These are phyloP conservation scores for Centropus bengalensis DNA, from an alignment of 2,113 vertebrate species.

Conservation along the genomic window DNA sequence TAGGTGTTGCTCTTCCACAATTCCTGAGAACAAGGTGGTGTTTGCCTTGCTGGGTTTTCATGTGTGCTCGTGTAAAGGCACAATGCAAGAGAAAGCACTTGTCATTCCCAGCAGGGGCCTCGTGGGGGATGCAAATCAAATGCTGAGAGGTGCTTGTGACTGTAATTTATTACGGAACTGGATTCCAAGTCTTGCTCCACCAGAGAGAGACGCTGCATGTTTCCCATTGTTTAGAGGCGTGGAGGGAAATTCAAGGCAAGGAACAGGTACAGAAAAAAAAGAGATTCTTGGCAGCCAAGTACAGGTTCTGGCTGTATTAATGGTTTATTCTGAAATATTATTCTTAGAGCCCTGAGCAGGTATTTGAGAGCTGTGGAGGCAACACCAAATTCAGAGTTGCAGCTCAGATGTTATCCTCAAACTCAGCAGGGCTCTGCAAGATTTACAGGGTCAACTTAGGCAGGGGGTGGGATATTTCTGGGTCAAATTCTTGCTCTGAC, in stretches of 20 bases:
- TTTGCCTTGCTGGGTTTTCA: not conserved
- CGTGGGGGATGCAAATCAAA: not conserved
- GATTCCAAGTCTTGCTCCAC: not conserved
- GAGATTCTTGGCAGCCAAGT: not conserved
- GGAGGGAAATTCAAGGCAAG: not conserved
- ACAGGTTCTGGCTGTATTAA: not conserved
- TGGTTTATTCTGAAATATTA: not conserved
- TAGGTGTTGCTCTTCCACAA: not conserved
- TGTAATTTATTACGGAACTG: not conserved
- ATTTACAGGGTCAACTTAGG: not conserved
- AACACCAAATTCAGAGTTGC: not conserved
- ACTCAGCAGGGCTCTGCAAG: not conserved
- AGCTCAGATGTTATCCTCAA: not conserved
- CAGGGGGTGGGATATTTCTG: not conserved
- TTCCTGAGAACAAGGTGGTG: not conserved
- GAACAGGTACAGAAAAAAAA: no score
- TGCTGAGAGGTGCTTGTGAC: not conserved
- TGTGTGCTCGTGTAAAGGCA: not conserved
- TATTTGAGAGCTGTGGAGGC: not conserved
- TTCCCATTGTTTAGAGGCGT: not conserved
- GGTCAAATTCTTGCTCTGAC: not conserved
- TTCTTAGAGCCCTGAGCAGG: not conserved
- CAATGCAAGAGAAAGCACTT: not conserved
- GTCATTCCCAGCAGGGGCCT: fast-evolving
- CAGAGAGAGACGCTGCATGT: fast-evolving